These are phyloP conservation scores for Cryptophagus acutangulus DNA, from an alignment of 2,888 invertebrate species.

Conservation along the genomic window DNA sequence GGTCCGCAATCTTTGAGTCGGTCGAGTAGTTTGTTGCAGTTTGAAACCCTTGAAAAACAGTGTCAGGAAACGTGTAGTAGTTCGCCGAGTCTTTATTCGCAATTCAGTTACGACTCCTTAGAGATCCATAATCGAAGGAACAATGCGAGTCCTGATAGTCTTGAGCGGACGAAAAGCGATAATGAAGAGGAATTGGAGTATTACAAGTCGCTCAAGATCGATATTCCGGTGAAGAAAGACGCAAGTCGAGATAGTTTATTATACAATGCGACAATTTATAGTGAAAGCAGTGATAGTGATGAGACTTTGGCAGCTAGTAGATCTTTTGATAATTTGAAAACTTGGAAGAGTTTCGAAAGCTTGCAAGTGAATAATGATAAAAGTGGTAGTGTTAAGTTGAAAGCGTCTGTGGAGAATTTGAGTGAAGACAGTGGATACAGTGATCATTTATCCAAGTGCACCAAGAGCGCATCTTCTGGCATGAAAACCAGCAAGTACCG, in stretches of 20 bases:
- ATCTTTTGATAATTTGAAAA: slow-evolving; percentile 45
- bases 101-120: slow-evolving; percentile 53
- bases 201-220: slow-evolving; percentile 40
- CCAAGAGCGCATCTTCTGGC: slow-evolving; percentile 24
- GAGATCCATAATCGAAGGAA: slow-evolving; percentile 48
- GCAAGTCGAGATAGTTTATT: slow-evolving; percentile 31
- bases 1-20: slow-evolving; percentile 63
- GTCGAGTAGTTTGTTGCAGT: slow-evolving; percentile 77
- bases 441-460: slow-evolving; percentile 48
- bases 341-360: slow-evolving; percentile 48
- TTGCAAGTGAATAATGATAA: slow-evolving; percentile 31
- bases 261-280: slow-evolving; percentile 43
- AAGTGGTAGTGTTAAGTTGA: slow-evolving; percentile 33
- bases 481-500: slow-evolving; percentile 23
- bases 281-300: slow-evolving; percentile 41
- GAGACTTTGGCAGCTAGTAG: slow-evolving; percentile 39
- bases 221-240: slow-evolving; percentile 29
- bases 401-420: slow-evolving; percentile 70
- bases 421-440: slow-evolving; percentile 78
- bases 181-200: slow-evolving; percentile 35
- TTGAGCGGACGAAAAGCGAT: slow-evolving; percentile 45
- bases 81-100: slow-evolving; percentile 50
- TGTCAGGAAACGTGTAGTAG: slow-evolving; percentile 52
- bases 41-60: slow-evolving; percentile 75
- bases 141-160: slow-evolving; percentile 51